Base-by-base conservation (phyloP, 1,140 invertebrate species). In the Megalopta genalis region DNA sequence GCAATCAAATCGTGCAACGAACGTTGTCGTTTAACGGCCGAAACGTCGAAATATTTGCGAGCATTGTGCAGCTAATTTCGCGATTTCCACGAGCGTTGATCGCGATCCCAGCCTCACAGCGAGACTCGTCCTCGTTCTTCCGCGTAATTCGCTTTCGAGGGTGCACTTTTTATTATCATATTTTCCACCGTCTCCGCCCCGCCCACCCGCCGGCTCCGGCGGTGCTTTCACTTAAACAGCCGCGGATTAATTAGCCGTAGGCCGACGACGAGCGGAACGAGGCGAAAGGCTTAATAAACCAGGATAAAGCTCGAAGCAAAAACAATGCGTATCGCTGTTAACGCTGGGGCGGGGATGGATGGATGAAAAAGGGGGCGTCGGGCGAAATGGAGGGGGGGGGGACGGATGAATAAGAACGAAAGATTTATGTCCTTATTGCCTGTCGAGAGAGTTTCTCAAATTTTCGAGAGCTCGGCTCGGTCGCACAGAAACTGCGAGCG, bases 281-380 rank as follows among this genome's bases (percentile, higher is more conserved):
- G 14, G 65, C 42, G 23, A 54, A 54, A 68, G 37, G 46, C 46
- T 32, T 68, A 42, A 18, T 25, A 49, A 67, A 52, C 42, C 65
- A 49, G 46, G 46, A 68, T 68, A 68, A 68, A 68, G 54, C 54
- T 21, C 37, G 52, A 54, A 32, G 4, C 54, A 70, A 70, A 59
- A 60, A 60, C 68, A 70, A 70, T 70, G 57, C 68, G 52, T 70
- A 59, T 70, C 68, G 68, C 37, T 60, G 52, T 42, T 27, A 67
- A 52, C 46, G 27, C 10, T 46, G 42, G 42, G 12, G 14, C 42
- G n/a, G 23, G 23, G 21, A 54, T 21, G 49, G 49, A 46, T 46
- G 42, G 42, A 46, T 46, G 10, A 46, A 46, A 46, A 46, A 12
- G 32, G 32, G 32, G 32, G 32, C 32, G 32, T 32, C 42, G 42